phyloP scores from a whole-genome alignment of 2,888 invertebrate species.

The Stegana nigrithorax region DNA sequence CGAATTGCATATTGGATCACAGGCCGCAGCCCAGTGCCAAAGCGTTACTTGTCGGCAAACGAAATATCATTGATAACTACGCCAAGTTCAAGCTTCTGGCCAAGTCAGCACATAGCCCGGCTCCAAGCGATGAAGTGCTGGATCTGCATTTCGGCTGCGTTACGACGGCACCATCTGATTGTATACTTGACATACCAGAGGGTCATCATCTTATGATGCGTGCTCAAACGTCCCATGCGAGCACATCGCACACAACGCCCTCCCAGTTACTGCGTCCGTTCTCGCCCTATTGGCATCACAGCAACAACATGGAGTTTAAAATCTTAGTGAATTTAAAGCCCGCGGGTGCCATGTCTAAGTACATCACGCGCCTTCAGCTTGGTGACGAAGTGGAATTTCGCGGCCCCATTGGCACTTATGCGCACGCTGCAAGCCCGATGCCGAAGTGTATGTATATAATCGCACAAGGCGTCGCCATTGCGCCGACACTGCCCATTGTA shows the following conservation, averaged over 20 bases:
- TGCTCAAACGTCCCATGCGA: too few species aligned
- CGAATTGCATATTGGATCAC: conserved; percentile 63
- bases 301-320: conserved; percentile 69
- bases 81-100: conserved; percentile 37
- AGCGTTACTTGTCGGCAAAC: conserved; percentile 37
- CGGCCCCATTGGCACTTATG: conserved; percentile 76
- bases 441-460: conserved; percentile 68
- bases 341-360: conserved; percentile 73
- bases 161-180: conserved; percentile 20
- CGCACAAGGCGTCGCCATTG: conserved; percentile 82
- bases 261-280: conserved; percentile 62
- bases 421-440: conserved; percentile 29
- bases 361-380: conserved; percentile 69
- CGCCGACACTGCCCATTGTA: conserved; percentile 77
- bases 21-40: conserved; percentile 39
- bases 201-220: conserved; percentile 61
- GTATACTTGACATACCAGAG: conserved; percentile 56
- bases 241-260: too few species aligned
- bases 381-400: conserved; percentile 75
- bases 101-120: conserved; percentile 29
- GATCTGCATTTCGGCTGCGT: conserved; percentile 54
- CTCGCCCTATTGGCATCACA: conserved; percentile 63
- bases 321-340: conserved; percentile 74
- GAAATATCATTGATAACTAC: conserved; percentile 48
- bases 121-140: conserved; percentile 35